Percentiles rank a stretch among this genome's conserved stretches.
phyloP scores from a whole-genome alignment of 2,113 vertebrate genomes.

The Gobio gobio region DNA sequence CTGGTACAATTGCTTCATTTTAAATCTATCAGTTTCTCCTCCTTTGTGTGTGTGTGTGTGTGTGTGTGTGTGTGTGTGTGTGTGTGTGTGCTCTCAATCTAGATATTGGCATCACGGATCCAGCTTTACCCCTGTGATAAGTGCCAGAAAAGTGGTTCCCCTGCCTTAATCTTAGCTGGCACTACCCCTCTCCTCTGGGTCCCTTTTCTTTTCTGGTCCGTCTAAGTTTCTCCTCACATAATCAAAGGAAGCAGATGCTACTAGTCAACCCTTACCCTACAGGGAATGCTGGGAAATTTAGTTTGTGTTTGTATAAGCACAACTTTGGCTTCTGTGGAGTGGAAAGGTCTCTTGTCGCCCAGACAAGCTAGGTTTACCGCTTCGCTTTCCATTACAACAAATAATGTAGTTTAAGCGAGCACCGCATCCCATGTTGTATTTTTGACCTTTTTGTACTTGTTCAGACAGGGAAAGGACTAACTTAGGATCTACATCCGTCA shows the following conservation, averaged over 20 bases:
- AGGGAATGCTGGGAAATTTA: slow-evolving; percentile 46
- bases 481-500: background rate
- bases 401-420: background rate
- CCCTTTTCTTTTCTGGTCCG: slow-evolving; percentile 34
- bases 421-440: slow-evolving; percentile 15
- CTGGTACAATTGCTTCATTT: slow-evolving; percentile 25
- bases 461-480: background rate
- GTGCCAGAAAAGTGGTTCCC: slow-evolving; percentile 36
- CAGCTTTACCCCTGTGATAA: slow-evolving; percentile 45
- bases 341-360: slow-evolving; percentile 27
- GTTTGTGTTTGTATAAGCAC: slow-evolving; percentile 47
- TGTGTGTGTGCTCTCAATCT: slow-evolving; percentile 13
- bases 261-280: slow-evolving; percentile 40
- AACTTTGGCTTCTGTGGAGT: slow-evolving; percentile 37
- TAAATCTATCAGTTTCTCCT: slow-evolving; percentile 29
- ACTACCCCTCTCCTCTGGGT: slow-evolving; percentile 46
- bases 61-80: background rate
- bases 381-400: slow-evolving; percentile 27
- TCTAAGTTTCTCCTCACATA: slow-evolving; percentile 38
- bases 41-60: background rate
- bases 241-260: slow-evolving; percentile 55
- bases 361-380: slow-evolving; percentile 13
- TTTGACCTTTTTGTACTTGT: slow-evolving; percentile 26
- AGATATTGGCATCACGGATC: slow-evolving; percentile 40
- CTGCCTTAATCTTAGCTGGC: slow-evolving; percentile 52